These are phyloP conservation scores for Brachionus angularis DNA, from an alignment of 1,140 invertebrate species.

Conservation along the genomic window DNA sequence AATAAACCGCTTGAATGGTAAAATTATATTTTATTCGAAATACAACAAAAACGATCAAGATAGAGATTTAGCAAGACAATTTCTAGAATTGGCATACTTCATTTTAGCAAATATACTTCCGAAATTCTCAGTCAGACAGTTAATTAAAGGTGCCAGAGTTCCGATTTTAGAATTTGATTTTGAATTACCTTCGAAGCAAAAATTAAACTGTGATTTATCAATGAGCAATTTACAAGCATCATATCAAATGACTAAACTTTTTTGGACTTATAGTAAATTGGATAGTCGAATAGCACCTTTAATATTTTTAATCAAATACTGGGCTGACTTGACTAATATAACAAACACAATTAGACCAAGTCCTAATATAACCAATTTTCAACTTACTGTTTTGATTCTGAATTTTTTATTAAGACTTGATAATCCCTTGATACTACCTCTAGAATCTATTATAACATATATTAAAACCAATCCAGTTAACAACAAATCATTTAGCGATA, in stretches of 20 bases:
- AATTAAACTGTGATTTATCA: conserved; percentile 36
- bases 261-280: conserved; percentile 34
- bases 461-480: conserved; percentile 6
- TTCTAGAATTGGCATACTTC: conserved; percentile 13
- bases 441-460: conserved; percentile 6
- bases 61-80: conserved; percentile 4
- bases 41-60: not conserved
- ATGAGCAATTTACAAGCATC: conserved; percentile 27
- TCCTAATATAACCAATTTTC: conserved; percentile 40
- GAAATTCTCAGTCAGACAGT: conserved; percentile 19
- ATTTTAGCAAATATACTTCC: conserved; percentile 19
- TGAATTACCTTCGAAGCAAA: conserved; percentile 1
- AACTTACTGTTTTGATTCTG: conserved; percentile 8
- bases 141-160: conserved; percentile 28
- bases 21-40: conserved; percentile 38
- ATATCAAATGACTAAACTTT: conserved; percentile 37
- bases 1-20: conserved; percentile 8
- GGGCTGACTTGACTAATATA: conserved; percentile 10
- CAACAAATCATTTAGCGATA: not conserved
- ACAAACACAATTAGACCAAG: conserved; percentile 16
- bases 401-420: conserved; percentile 40
- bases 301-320: conserved; percentile 41
- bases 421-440: conserved; percentile 20
- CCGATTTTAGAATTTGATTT: conserved; percentile 41
- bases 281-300: conserved; percentile 25